These are phyloP conservation scores for Acanthosepion esculentum DNA, from an alignment of 2,888 invertebrate genomes.

Conservation along the genomic window DNA sequence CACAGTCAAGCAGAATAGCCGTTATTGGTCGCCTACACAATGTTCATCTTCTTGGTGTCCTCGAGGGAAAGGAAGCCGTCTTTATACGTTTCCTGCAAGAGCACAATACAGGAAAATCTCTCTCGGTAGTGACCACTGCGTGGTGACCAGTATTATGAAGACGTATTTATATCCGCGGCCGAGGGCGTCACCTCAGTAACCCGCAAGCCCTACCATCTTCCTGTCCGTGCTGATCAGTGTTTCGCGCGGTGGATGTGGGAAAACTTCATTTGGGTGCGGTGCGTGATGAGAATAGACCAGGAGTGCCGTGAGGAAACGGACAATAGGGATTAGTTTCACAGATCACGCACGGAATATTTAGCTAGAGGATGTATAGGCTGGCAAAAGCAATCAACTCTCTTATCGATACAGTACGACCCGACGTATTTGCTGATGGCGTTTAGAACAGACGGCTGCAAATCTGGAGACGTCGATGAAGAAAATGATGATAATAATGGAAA, in stretches of 20 bases:
- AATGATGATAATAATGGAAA: neutral
- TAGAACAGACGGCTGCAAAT: neutral
- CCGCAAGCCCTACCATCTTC: neutral
- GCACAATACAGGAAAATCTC: neutral
- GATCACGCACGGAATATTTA: conserved; percentile 33
- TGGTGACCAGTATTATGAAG: neutral
- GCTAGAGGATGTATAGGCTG: neutral
- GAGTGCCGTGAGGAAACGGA: neutral
- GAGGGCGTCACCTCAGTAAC: neutral
- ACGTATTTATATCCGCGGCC: neutral
- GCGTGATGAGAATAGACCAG: neutral
- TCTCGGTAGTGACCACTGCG: neutral
- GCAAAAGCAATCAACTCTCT: neutral
- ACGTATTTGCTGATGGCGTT: neutral
- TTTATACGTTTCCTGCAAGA: neutral
- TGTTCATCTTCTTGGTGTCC: neutral
- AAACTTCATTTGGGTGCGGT: neutral
- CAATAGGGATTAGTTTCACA: neutral
- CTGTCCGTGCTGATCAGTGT: neutral
- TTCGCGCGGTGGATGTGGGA: neutral
- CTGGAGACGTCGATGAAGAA: neutral
- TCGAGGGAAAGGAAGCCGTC: too few species aligned
- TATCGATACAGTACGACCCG: neutral
- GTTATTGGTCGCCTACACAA: neutral
- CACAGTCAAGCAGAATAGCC: neutral